Evolutionary conservation across 2,888 invertebrate species (phyloP).

Genomic region (Uropetala carovei): DNA sequence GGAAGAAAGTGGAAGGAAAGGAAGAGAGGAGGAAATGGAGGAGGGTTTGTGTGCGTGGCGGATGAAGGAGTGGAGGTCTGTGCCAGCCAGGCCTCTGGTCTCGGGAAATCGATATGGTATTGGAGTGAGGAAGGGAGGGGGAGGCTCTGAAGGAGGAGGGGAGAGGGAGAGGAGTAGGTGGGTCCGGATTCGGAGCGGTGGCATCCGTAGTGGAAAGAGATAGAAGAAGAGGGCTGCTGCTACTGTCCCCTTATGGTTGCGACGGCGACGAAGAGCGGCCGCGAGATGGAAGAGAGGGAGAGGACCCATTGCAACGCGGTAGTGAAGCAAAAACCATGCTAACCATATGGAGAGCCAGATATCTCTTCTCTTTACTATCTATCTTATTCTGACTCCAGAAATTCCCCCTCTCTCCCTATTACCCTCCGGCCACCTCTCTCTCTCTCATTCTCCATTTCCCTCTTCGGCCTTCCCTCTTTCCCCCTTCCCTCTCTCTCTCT

Average conservation of each 20-base stretch:
- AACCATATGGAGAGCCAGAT: too few relatives aligned
- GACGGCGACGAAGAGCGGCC: too few relatives aligned
- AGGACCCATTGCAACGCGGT: not conserved
- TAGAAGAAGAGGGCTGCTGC: too few relatives aligned
- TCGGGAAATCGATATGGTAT: conserved; percentile 11
- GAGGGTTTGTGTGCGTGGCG: conserved; percentile 1
- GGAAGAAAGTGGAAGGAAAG: not conserved
- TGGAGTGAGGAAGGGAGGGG: not conserved
- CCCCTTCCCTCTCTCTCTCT: not conserved
- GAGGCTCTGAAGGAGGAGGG: not conserved
- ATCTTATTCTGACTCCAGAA: too few relatives aligned
- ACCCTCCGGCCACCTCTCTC: too few relatives aligned
- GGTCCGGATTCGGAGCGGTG: conserved; percentile 25
- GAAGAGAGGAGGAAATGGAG: not conserved
- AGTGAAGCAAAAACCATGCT: not conserved
- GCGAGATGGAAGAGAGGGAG: too few relatives aligned
- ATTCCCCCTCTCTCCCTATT: too few relatives aligned
- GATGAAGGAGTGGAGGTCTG: not conserved
- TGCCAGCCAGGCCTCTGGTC: conserved; percentile 28
- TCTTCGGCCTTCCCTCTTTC: not conserved
- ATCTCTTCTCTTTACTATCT: too few relatives aligned
- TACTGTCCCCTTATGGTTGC: not conserved
- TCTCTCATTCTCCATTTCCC: not conserved
- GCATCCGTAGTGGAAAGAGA: not conserved
- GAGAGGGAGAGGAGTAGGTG: not conserved